Evolutionary conservation across 1,140 invertebrate genomes (phyloP).

Genomic region (Delia radicum): DNA sequence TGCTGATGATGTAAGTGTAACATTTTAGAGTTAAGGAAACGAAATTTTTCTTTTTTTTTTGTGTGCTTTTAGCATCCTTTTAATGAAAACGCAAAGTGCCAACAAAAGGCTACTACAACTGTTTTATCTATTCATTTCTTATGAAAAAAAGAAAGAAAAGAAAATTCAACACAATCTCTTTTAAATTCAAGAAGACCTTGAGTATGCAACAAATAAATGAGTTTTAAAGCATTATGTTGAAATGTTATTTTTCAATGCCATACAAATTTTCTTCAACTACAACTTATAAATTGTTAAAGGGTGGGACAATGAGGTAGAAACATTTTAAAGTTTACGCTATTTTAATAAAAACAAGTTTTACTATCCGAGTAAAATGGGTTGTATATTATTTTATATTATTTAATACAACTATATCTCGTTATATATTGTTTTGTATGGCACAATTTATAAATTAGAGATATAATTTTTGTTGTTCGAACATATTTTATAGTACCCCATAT

Average conservation of each 20-base stretch:
- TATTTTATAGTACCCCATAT: too few relatives aligned
- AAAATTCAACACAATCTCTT: neutral
- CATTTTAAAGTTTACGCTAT: neutral
- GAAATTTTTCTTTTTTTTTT: neutral
- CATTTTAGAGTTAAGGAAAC: neutral
- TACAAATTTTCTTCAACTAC: neutral
- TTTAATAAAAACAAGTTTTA: too few relatives aligned
- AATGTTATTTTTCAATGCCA: slow-evolving; percentile 20
- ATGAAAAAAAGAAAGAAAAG: neutral
- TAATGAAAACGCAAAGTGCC: slow-evolving; percentile 3
- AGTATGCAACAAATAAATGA: slow-evolving; percentile 19
- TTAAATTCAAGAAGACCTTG: slow-evolving; percentile 7
- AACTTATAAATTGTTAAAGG: neutral
- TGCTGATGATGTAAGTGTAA: neutral
- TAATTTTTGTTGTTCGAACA: too few relatives aligned
- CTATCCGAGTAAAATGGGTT: too few relatives aligned
- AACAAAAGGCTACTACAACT: neutral
- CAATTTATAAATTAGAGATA: too few relatives aligned
- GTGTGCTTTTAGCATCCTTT: neutral
- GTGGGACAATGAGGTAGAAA: too few relatives aligned
- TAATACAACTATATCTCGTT: too few relatives aligned
- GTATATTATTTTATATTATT: too few relatives aligned
- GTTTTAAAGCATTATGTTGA: slow-evolving; percentile 13
- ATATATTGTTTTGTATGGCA: too few relatives aligned
- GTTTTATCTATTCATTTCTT: neutral